phyloP scores from a whole-genome alignment of 2,113 vertebrate species.

The Clarias gariepinus region DNA sequence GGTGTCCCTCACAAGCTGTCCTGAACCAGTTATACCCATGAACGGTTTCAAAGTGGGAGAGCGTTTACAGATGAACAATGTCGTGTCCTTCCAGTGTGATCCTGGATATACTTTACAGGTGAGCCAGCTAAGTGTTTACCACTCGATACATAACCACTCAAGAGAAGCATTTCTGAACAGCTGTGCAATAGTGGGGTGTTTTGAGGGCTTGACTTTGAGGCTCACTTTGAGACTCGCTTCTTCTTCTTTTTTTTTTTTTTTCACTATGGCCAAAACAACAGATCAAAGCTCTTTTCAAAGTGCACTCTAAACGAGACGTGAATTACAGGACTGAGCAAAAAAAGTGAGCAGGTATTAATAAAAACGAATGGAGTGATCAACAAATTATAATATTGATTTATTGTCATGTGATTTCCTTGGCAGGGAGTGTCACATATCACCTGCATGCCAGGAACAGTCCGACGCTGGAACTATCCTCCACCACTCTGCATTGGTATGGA shows the following conservation, averaged over 20 bases:
- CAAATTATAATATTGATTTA: not conserved
- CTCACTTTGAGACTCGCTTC: slow-evolving; percentile 12
- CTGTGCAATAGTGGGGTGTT: not conserved
- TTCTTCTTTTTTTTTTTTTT: not conserved
- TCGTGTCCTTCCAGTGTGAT: slow-evolving; percentile 96
- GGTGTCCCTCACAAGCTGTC: slow-evolving; percentile 92
- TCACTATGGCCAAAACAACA: slow-evolving; percentile 1
- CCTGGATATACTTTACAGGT: slow-evolving; percentile 96
- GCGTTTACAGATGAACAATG: slow-evolving; percentile 92
- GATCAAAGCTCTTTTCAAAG: slow-evolving; percentile 13
- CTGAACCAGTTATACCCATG: slow-evolving; percentile 87
- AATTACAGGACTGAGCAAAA: not conserved
- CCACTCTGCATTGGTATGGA: slow-evolving; percentile 92
- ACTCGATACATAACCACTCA: not conserved
- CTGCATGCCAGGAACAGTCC: slow-evolving; percentile 95
- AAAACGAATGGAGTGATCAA: not conserved
- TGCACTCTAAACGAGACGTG: not conserved
- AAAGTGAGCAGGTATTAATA: slow-evolving; percentile 24
- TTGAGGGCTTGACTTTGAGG: slow-evolving; percentile 29
- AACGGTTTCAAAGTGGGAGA: slow-evolving; percentile 90
- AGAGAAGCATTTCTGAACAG: slow-evolving; percentile 3
- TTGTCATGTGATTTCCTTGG: slow-evolving; percentile 37
- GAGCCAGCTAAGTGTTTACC: slow-evolving; percentile 44
- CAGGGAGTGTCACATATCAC: slow-evolving; percentile 97
- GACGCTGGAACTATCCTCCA: slow-evolving; percentile 96